Evolutionary conservation across 1,140 invertebrate species (phyloP), one percentile per base, ranked within the genome.

Genomic region (Daktulosphaira vitifoliae): DNA sequence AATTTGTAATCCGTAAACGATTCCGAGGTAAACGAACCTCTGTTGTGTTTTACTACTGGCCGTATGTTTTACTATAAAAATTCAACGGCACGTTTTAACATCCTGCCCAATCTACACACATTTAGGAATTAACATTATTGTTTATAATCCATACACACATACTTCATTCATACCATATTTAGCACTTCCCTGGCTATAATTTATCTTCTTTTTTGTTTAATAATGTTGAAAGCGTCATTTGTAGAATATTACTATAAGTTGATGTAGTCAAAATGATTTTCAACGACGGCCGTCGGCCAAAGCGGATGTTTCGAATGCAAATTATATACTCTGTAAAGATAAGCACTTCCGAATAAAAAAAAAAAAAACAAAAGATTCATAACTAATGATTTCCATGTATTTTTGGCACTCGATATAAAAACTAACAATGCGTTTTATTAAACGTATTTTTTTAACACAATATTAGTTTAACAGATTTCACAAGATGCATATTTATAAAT

Each of bases 61-160:
- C 16, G 20, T 22, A 53, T 23, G 18, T 59, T 59, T 59, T 44
- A 59, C 53, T 59, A 59, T 44, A 59, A 59, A 59, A 59, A 59
- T 59, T 59, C 39, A 44, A 15, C 16, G 54, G 54, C 54, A 59
- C 54, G 54, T 59, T 59, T 56, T 59, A 22, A 59, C 54, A 59
- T 59, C 54, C 54, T 59, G 54, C 18, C 22, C 20, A 9, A 25
- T n/a, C 38, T 26, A 26, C 5, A 44, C 13, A 26, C 39, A 18
- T 59, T 59, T 59, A 16, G 18, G 42, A 42, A 44, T 38, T 37
- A 56, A 59, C 18, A 42, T 44, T 59, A 46, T 46, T 59, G 39
- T 59, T 29, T 44, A 38, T 25, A 42, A 42, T 59, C 54, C 23
- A 42, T 9, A 44, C 54, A 59, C 38, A 44, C 54, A 18, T 33